phyloP scores from a whole-genome alignment of 2,888 invertebrate genomes.

The Eugnorisma glareosa region DNA sequence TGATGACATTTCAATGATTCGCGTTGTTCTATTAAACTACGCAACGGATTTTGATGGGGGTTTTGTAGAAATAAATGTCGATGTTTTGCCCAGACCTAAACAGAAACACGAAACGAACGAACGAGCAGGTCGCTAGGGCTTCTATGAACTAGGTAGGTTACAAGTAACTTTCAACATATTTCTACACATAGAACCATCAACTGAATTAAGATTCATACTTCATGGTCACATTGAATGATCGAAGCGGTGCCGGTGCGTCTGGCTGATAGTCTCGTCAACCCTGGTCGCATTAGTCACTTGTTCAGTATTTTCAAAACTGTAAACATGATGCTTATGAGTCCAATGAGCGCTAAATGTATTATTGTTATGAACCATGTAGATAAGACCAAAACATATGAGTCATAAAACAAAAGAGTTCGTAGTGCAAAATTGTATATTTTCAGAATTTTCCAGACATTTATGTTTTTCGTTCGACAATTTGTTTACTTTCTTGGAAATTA shows the following conservation, averaged over 20 bases:
- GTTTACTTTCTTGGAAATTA: constrained; percentile 42
- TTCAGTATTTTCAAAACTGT: neutral
- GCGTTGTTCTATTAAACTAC: too few species aligned
- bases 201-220: too few species aligned
- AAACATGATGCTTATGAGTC: constrained; percentile 25
- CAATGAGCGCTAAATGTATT: constrained; percentile 5
- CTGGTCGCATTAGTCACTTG: neutral
- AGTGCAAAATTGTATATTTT: constrained; percentile 39
- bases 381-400: constrained; percentile 39
- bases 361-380: constrained; percentile 17
- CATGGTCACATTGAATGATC: constrained; percentile 1
- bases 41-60: too few species aligned
- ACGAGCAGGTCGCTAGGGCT: neutral
- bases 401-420: constrained; percentile 41
- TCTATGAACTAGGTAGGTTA: neutral
- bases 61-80: neutral
- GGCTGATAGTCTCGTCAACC: neutral
- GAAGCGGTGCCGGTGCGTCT: constrained; percentile 10
- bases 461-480: constrained; percentile 30
- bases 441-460: constrained; percentile 28
- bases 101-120: too few species aligned
- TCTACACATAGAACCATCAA: neutral
- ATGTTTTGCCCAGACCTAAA: neutral
- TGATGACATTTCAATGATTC: too few species aligned
- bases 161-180: neutral